These are phyloP conservation scores for Gobio gobio DNA, from an alignment of 2,113 vertebrate genomes.

Conservation along the genomic window DNA sequence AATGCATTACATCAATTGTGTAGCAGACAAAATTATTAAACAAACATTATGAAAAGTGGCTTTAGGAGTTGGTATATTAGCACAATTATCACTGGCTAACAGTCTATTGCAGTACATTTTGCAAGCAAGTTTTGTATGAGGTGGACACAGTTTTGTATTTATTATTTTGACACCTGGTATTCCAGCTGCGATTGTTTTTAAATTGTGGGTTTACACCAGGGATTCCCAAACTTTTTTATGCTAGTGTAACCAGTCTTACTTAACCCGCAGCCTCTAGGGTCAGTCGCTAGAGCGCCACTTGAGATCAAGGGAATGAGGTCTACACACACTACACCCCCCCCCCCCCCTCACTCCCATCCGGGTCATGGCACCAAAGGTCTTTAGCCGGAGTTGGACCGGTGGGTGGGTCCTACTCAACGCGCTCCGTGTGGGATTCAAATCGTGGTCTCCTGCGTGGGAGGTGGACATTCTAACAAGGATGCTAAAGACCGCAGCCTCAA, in stretches of 20 bases:
- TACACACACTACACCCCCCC: no score
- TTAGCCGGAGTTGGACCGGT: no score
- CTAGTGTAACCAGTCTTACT: not conserved
- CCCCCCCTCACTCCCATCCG: no score
- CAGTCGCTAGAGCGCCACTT: no score
- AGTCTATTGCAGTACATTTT: not conserved
- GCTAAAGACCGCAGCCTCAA: no score
- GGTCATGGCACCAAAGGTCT: no score
- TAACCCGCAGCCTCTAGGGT: no score
- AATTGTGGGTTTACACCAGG: not conserved
- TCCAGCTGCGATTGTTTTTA: not conserved
- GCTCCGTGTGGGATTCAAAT: no score
- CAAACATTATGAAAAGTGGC: not conserved
- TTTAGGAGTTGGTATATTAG: not conserved
- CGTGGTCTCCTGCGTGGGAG: no score
- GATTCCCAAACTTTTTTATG: not conserved
- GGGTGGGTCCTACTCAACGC: no score
- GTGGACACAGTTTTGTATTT: not conserved
- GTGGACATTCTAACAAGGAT: no score
- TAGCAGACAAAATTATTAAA: not conserved
- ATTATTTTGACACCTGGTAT: not conserved
- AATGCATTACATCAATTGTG: not conserved
- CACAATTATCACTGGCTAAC: not conserved
- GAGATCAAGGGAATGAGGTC: no score
- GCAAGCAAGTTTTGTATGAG: not conserved